Evolutionary conservation across 2,797 vertebrate genomes (phyloP).

Genomic region (Oreortyx pictus): DNA sequence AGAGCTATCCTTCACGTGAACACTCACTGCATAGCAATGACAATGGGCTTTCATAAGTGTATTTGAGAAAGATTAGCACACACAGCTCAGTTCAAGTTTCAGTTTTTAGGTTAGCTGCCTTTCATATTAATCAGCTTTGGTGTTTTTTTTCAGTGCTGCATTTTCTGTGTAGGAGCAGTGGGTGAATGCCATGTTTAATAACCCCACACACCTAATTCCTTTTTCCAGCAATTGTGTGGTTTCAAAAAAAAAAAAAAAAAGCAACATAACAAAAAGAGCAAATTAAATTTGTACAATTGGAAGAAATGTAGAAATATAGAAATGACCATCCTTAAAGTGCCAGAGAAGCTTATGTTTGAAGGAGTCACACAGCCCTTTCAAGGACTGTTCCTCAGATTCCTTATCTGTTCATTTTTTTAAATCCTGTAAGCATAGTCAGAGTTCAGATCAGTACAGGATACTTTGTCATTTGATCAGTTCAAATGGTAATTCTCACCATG

Average conservation of each 20-base stretch:
- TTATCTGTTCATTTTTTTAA: slow-evolving; percentile 22
- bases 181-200: slow-evolving; percentile 76
- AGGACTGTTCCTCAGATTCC: neutral
- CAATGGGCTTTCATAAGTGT: slow-evolving; percentile 70
- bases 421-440: neutral
- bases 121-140: slow-evolving; percentile 72
- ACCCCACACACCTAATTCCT: slow-evolving; percentile 64
- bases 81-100: slow-evolving; percentile 65
- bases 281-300: neutral
- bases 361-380: neutral
- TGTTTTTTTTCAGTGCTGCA: slow-evolving; percentile 71
- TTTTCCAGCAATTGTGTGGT: slow-evolving; percentile 75
- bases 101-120: slow-evolving; percentile 73
- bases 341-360: neutral
- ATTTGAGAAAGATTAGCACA: slow-evolving; percentile 68
- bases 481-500: neutral
- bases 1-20: slow-evolving; percentile 30
- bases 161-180: slow-evolving; percentile 75
- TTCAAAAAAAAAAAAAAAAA: neutral
- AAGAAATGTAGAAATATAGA: neutral
- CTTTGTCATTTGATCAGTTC: neutral
- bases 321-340: neutral
- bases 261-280: neutral
- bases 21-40: slow-evolving; percentile 23
- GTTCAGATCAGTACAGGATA: neutral